phyloP scores from a whole-genome alignment of 2,113 vertebrate genomes.

The Colistium nudipinnis region DNA sequence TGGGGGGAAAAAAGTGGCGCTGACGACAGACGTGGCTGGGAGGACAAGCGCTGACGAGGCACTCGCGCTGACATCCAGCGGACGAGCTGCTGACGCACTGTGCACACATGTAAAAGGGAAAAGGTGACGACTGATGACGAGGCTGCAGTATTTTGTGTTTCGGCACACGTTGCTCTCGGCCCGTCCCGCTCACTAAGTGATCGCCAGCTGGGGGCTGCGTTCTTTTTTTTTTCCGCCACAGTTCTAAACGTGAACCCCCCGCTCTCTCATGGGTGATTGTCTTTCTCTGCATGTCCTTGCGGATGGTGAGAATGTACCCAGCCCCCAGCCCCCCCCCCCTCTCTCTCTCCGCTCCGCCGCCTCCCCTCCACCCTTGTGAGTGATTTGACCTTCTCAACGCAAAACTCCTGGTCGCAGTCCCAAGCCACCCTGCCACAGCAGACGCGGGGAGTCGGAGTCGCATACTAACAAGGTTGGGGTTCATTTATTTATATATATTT shows the following conservation, averaged over 20 bases:
- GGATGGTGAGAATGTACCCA: constrained; percentile 25
- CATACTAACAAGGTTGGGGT: constrained; percentile 58
- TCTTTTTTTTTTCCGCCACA: constrained; percentile 27
- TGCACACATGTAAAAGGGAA: constrained; percentile 31
- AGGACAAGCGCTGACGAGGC: constrained; percentile 57
- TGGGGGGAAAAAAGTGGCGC: not conserved
- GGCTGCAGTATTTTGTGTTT: constrained; percentile 22
- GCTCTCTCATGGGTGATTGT: constrained; percentile 13
- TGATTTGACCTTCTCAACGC: constrained; percentile 68
- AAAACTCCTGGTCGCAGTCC: constrained; percentile 54
- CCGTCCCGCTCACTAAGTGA: not conserved
- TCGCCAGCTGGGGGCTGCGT: not conserved
- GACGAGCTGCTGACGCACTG: constrained; percentile 47
- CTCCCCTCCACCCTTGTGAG: constrained; percentile 41
- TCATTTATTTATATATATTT: constrained; percentile 37
- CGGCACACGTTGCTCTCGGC: not conserved
- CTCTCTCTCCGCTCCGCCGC: not conserved
- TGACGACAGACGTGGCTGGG: constrained; percentile 4
- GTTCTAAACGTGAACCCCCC: constrained; percentile 12
- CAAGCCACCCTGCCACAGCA: constrained; percentile 48
- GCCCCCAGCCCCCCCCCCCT: constrained; percentile 3
- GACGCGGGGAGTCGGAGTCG: constrained; percentile 16
- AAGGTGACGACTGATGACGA: constrained; percentile 34
- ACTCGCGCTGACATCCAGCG: constrained; percentile 7
- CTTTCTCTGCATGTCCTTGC: constrained; percentile 52